Evolutionary conservation across 2,888 invertebrate species (phyloP), one percentile per base, ranked within the genome.

Genomic region (Julus scanicus): DNA sequence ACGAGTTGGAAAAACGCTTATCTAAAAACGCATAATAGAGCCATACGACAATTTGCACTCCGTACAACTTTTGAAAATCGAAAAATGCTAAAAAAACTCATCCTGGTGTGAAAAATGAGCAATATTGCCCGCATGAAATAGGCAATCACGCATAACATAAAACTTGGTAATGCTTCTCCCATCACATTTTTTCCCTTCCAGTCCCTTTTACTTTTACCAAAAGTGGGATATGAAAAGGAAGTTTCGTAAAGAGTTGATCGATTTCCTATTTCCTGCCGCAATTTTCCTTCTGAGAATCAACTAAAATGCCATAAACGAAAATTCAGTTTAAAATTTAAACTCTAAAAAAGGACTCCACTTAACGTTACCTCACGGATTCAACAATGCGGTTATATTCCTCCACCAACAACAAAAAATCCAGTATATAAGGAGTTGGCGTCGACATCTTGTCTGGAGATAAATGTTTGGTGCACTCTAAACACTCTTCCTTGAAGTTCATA

Each of bases 11-110:
- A 57, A 57, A 57, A 57, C 57, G 57, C 57, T 57, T 57, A 57
- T 57, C 57, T 57, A 57, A 57, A 57, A 57, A 57, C 57, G 17
- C 57, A 57, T 57, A 57, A 57, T 57, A 57, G 57, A 57, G 57
- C 57, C 57, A 57, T 57, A 57, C n/a, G 57, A 57, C 57, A 57
- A 57, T 57, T 57, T 57, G 57, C 57, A 57, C 57, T 57, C n/a
- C 57, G 57, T 17, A 15, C 57, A 57, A 57, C 57, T 57, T 57
- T 17, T 13, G 17, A 57, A 57, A 57, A 57, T 57, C 57, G 57
- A 57, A 57, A 57, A 57, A 57, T 57, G 57, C 57, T 57, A 17
- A 57, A 57, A 57, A 57, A 57, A 57, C 17, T n/a, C 57, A 57
- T 17, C 17, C 17, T 57, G 17, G 57, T 57, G 57, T 57, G 57